Evolutionary conservation across 2,113 vertebrate genomes (phyloP).

Genomic region (Pedetes capensis): DNA sequence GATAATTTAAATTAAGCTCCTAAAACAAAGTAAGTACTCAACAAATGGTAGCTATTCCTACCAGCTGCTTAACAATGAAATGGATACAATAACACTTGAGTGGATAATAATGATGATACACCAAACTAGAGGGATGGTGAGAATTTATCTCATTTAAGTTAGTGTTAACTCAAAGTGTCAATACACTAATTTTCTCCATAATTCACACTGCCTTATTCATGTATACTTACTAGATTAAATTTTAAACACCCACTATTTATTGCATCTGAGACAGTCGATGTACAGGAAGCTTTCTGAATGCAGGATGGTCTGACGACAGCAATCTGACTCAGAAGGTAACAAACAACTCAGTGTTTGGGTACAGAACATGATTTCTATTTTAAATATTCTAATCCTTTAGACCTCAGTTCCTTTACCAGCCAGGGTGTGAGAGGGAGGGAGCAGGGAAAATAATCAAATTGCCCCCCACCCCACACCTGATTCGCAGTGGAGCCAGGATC

Average conservation of each 20-base stretch:
- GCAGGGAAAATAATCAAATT: background rate
- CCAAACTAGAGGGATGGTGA: background rate
- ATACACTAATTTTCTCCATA: background rate
- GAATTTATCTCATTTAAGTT: constrained; percentile 11
- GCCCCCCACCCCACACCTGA: background rate
- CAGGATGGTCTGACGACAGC: background rate
- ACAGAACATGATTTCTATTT: constrained; percentile 49
- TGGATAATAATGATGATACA: background rate
- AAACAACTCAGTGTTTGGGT: constrained; percentile 54
- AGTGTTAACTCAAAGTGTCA: background rate
- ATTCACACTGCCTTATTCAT: constrained; percentile 24
- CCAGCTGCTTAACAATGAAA: background rate
- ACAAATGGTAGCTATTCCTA: background rate
- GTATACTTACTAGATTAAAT: background rate
- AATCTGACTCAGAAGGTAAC: constrained; percentile 49
- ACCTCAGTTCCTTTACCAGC: constrained; percentile 12
- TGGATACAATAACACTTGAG: background rate
- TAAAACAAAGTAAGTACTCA: background rate
- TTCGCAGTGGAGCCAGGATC: background rate
- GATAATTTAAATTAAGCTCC: background rate
- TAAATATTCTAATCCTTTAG: constrained; percentile 31
- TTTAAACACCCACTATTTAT: background rate
- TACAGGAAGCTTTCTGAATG: constrained; percentile 39
- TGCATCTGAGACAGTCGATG: constrained; percentile 36
- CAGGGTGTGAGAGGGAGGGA: background rate